Percentiles rank a stretch among this genome's conserved stretches.
Evolutionary conservation across 2,888 invertebrate genomes (phyloP).

Genomic region (Bombyx huttoni): DNA sequence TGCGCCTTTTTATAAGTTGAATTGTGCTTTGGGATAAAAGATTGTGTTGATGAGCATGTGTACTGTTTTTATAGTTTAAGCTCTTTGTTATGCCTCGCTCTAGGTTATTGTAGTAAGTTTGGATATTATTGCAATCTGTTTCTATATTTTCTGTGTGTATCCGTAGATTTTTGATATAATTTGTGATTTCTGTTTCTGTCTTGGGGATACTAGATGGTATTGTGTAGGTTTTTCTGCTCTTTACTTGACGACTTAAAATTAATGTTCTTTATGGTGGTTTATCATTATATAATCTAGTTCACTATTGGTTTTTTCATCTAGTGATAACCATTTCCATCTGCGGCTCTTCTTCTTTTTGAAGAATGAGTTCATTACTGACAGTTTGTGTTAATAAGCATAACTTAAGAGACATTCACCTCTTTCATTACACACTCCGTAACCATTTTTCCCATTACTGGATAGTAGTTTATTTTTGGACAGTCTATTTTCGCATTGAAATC

Average conservation of each 20-base stretch:
- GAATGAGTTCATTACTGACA: slow-evolving; percentile 6
- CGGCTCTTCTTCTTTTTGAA: slow-evolving; percentile 3
- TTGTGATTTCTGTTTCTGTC: background rate
- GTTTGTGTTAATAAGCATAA: slow-evolving; percentile 5
- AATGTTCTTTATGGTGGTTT: background rate
- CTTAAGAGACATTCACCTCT: slow-evolving; percentile 5
- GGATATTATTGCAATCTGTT: background rate
- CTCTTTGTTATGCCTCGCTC: background rate
- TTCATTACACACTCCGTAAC: slow-evolving; percentile 3
- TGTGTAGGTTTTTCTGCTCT: background rate
- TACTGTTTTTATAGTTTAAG: background rate
- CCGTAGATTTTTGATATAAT: background rate
- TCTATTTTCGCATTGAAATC: slow-evolving; percentile 3
- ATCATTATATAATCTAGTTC: slow-evolving; percentile 6
- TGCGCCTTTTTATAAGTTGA: slow-evolving; percentile 1
- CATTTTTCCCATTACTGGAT: background rate
- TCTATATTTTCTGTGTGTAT: background rate
- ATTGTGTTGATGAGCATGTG: background rate
- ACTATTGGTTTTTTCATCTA: slow-evolving; percentile 5
- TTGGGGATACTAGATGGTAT: background rate
- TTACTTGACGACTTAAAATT: background rate
- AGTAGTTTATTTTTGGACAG: background rate
- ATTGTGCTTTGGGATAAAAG: slow-evolving; percentile 2
- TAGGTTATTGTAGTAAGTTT: background rate
- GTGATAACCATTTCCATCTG: slow-evolving; percentile 8